phyloP scores from a whole-genome alignment of 2,888 invertebrate species.

The Herminia tarsipennalis region DNA sequence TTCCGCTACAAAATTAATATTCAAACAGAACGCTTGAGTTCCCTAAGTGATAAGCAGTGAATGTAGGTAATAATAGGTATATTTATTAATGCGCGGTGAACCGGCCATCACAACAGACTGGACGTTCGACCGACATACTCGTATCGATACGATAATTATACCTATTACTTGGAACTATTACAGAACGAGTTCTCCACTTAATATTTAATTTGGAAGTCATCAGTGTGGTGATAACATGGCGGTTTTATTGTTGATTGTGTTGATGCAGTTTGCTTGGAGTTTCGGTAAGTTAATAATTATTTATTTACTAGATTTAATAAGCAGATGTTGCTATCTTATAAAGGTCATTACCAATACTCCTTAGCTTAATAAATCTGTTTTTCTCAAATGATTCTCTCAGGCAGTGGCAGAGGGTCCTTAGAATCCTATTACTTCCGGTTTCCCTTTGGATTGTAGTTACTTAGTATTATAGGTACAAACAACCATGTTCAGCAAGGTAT shows the following conservation, averaged over 20 bases:
- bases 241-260: slow-evolving; percentile 31
- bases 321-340: too few relatives aligned
- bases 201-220: slow-evolving; percentile 27
- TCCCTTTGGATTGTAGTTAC: too few relatives aligned
- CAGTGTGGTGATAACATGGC: slow-evolving; percentile 37
- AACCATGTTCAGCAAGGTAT: too few relatives aligned
- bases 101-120: slow-evolving; percentile 45
- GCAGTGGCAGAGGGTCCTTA: too few relatives aligned
- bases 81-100: slow-evolving; percentile 53
- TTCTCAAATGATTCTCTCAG: too few relatives aligned
- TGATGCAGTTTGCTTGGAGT: slow-evolving; percentile 58
- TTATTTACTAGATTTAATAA: neutral
- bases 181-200: slow-evolving; percentile 37
- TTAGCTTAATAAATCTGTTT: too few relatives aligned
- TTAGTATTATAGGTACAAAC: too few relatives aligned
- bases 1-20: slow-evolving; percentile 17
- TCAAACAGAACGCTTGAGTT: slow-evolving; percentile 10
- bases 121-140: slow-evolving; percentile 45
- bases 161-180: slow-evolving; percentile 20
- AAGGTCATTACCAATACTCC: too few relatives aligned
- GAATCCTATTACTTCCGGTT: too few relatives aligned
- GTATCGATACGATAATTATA: slow-evolving; percentile 43
- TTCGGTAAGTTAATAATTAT: slow-evolving; percentile 30
- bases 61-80: slow-evolving; percentile 27
- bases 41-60: slow-evolving; percentile 51